A percentile compares a stretch with the other conserved stretches of the same genome.
These are phyloP conservation scores for Pristionchus mayeri DNA, from an alignment of 2,888 invertebrate genomes.

Conservation along the genomic window DNA sequence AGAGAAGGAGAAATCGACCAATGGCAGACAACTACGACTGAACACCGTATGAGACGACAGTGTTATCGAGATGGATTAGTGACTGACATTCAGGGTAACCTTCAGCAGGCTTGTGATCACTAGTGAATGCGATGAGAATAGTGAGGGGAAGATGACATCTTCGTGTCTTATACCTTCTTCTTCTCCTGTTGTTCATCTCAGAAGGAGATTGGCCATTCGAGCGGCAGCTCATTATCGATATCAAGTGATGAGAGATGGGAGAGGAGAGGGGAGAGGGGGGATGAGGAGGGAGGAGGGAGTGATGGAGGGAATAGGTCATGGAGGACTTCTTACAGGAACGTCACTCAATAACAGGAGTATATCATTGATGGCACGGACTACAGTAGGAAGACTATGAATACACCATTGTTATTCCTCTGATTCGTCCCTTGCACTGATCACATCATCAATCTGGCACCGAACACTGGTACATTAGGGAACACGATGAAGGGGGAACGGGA, in stretches of 20 bases:
- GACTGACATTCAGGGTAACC: background rate
- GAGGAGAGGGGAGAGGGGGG: background rate
- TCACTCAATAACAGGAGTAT: background rate
- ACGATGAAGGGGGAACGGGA: background rate
- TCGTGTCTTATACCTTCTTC: background rate
- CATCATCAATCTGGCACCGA: background rate
- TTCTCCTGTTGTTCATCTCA: conserved; percentile 30
- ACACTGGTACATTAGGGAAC: background rate
- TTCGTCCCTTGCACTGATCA: background rate
- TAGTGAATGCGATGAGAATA: background rate
- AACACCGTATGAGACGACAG: background rate
- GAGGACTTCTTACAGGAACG: background rate
- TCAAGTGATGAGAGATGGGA: background rate
- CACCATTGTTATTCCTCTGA: background rate
- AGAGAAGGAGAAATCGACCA: background rate
- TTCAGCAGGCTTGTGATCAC: background rate
- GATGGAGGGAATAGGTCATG: background rate
- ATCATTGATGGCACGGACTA: background rate
- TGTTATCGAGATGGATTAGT: background rate
- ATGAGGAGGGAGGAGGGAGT: background rate
- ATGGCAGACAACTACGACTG: background rate
- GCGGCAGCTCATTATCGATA: background rate
- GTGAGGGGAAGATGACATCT: background rate
- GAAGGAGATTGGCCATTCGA: background rate
- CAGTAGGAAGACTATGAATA: background rate